These are phyloP conservation scores for Leptopilina boulardi DNA, from an alignment of 1,140 invertebrate species.

Conservation along the genomic window DNA sequence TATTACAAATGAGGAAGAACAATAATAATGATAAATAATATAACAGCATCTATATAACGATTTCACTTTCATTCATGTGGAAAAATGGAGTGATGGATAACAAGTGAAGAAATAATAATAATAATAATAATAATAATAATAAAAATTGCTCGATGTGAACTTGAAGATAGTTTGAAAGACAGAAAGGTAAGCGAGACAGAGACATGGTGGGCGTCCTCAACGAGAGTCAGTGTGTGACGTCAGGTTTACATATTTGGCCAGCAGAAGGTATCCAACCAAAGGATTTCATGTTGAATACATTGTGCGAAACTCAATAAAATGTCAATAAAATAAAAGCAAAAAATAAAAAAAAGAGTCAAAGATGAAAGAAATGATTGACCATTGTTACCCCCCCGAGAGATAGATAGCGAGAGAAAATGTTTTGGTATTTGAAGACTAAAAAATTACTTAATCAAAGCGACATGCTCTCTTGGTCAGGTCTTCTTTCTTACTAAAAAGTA, in stretches of 20 bases:
- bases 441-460: constrained; percentile 11
- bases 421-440: constrained; percentile 1
- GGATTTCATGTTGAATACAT: constrained; percentile 53
- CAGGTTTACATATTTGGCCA: constrained; percentile 75
- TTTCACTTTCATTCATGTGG: constrained; percentile 24
- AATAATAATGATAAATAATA: constrained; percentile 57
- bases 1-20: background rate
- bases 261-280: constrained; percentile 65
- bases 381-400: too few species aligned
- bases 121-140: constrained; percentile 32
- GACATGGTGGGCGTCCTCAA: constrained; percentile 30
- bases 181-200: constrained; percentile 33
- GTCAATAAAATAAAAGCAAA: constrained; percentile 41
- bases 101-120: constrained; percentile 22
- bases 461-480: constrained; percentile 13
- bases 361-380: constrained; percentile 5
- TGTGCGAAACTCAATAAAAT: constrained; percentile 52
- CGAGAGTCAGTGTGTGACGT: constrained; percentile 64
- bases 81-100: constrained; percentile 5
- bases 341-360: background rate
- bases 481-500: background rate
- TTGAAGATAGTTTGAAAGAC: constrained; percentile 29
- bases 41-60: background rate
- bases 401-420: constrained; percentile 22
- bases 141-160: constrained; percentile 39